Percentiles rank a stretch among this genome's conserved stretches.
These are phyloP conservation scores for Laticauda laticaudata DNA, from an alignment of 2,113 vertebrate genomes.

Conservation along the genomic window DNA sequence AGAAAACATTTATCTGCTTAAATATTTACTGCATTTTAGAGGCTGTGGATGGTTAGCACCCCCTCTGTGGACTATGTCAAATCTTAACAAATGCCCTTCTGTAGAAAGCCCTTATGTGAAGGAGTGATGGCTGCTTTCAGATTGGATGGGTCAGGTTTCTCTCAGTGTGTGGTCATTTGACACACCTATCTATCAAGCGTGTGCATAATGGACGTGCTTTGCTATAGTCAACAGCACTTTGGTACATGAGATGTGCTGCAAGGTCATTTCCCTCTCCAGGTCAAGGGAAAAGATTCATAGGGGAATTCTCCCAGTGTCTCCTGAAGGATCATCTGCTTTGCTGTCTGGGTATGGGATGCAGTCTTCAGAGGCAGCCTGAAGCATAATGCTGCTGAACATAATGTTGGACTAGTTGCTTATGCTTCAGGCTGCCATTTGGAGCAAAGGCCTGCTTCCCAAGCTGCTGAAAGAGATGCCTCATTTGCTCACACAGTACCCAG, in stretches of 20 bases:
- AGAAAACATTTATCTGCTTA: constrained; percentile 29
- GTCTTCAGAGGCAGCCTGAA: background rate
- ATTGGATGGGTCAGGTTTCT: background rate
- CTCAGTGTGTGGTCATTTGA: background rate
- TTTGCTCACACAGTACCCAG: background rate
- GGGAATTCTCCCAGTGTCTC: too few species aligned
- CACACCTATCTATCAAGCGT: background rate
- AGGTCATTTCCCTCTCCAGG: background rate
- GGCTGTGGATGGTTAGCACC: constrained; percentile 57
- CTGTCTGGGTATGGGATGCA: background rate
- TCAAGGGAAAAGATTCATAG: background rate
- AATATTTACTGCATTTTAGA: constrained; percentile 38
- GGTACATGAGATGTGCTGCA: background rate
- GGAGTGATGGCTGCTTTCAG: background rate
- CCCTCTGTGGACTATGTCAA: constrained; percentile 58
- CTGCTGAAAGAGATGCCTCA: background rate
- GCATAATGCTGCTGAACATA: background rate
- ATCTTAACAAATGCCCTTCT: background rate
- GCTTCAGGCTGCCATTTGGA: too few species aligned
- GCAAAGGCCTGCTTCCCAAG: background rate
- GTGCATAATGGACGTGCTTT: too few species aligned
- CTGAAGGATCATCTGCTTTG: background rate
- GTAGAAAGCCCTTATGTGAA: background rate
- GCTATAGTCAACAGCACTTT: background rate
- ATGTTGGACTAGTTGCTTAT: background rate